phyloP scores from a whole-genome alignment of 2,113 vertebrate genomes.

The Kryptolebias marmoratus region DNA sequence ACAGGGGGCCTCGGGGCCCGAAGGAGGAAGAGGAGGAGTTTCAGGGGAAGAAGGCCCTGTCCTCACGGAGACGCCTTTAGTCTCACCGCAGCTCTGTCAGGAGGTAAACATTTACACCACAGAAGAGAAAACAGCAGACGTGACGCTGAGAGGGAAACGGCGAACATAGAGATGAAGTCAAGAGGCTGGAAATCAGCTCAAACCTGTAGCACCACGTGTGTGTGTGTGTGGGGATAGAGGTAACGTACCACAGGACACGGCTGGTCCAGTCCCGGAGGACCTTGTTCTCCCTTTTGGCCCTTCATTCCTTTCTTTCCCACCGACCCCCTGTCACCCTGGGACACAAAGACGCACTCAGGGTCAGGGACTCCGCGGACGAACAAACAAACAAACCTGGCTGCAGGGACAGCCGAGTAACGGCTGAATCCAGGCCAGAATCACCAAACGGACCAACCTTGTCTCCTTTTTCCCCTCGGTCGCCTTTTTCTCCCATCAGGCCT shows the following conservation, averaged over 20 bases:
- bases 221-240: slow-evolving; percentile 1
- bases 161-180: no score
- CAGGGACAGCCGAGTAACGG: background rate
- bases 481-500: slow-evolving; percentile 90
- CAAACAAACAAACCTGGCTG: background rate
- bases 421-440: background rate
- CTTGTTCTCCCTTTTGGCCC: slow-evolving; percentile 95
- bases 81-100: slow-evolving; percentile 74
- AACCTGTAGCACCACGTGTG: background rate
- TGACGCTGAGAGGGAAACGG: slow-evolving; percentile 9
- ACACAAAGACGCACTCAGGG: background rate
- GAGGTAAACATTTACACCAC: slow-evolving; percentile 55
- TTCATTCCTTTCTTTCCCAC: slow-evolving; percentile 92
- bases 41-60: slow-evolving; percentile 70
- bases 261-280: slow-evolving; percentile 94
- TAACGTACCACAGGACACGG: slow-evolving; percentile 95
- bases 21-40: slow-evolving; percentile 67
- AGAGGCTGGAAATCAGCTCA: no score
- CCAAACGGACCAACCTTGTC: slow-evolving; percentile 86
- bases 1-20: slow-evolving; percentile 81
- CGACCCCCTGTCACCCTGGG: slow-evolving; percentile 89
- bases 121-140: slow-evolving; percentile 24
- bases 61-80: slow-evolving; percentile 75
- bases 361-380: background rate
- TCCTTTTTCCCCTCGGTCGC: slow-evolving; percentile 88